These are phyloP conservation scores for Petaurus breviceps DNA, from an alignment of 2,113 vertebrate species.

Conservation along the genomic window DNA sequence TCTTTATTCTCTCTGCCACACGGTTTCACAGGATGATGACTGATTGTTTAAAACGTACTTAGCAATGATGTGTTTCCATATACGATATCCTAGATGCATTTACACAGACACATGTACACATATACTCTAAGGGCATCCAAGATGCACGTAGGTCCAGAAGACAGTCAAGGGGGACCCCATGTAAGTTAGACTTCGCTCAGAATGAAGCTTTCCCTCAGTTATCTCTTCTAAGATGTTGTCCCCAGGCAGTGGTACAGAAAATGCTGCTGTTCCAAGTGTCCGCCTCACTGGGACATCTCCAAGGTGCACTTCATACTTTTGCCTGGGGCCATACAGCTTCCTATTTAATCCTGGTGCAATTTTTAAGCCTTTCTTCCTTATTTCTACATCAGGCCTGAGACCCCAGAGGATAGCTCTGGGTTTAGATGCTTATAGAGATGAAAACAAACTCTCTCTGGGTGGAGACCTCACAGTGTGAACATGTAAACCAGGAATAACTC, in stretches of 20 bases:
- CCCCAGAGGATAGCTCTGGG: not conserved
- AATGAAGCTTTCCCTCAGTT: not conserved
- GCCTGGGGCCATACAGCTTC: not conserved
- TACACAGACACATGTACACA: too few species aligned
- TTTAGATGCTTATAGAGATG: not conserved
- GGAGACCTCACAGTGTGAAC: too few species aligned
- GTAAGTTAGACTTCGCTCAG: not conserved
- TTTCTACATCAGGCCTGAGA: not conserved
- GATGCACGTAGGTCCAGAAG: not conserved
- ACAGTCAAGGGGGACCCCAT: not conserved
- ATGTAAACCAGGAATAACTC: too few species aligned
- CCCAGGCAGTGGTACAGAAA: not conserved
- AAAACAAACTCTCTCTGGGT: not conserved
- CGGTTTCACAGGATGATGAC: not conserved
- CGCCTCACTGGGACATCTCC: not conserved
- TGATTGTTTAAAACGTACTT: not conserved
- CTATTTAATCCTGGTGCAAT: not conserved
- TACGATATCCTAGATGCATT: not conserved
- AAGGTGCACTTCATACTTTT: not conserved
- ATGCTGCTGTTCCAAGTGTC: not conserved
- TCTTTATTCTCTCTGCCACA: not conserved
- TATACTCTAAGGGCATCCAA: not conserved
- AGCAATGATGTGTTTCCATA: not conserved
- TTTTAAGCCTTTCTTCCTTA: not conserved
- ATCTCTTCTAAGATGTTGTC: not conserved